These are phyloP conservation scores for Zaprionus ornatus DNA, from an alignment of 1,140 invertebrate species.

Conservation along the genomic window DNA sequence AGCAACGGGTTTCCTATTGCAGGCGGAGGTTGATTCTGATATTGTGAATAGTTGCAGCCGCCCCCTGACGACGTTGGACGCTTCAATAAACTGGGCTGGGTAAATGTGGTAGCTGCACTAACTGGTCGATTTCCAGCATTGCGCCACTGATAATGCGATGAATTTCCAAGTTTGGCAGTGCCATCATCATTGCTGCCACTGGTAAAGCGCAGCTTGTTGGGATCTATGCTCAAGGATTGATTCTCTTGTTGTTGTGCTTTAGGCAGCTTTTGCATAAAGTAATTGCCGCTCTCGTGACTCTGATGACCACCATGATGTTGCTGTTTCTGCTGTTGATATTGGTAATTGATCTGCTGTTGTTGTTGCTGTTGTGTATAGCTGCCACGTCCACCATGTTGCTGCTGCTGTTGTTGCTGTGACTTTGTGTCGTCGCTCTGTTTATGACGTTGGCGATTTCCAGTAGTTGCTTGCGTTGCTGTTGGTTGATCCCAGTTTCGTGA, in stretches of 20 bases:
- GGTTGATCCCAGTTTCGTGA: slow-evolving; percentile 89
- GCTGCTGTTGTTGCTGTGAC: slow-evolving; percentile 45
- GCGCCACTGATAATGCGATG: slow-evolving; percentile 69
- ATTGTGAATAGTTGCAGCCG: slow-evolving; percentile 35
- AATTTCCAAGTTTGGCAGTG: slow-evolving; percentile 67
- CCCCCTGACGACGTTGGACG: slow-evolving; percentile 17
- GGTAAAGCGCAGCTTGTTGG: slow-evolving; percentile 73
- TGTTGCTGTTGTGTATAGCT: slow-evolving; percentile 21
- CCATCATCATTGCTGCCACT: slow-evolving; percentile 58
- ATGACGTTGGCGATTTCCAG: slow-evolving; percentile 45
- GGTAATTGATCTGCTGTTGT: slow-evolving; percentile 42
- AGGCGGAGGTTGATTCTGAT: slow-evolving; percentile 43
- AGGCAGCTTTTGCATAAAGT: slow-evolving; percentile 66
- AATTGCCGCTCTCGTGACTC: slow-evolving; percentile 55
- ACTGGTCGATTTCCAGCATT: slow-evolving; percentile 60
- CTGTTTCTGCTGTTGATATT: slow-evolving; percentile 49
- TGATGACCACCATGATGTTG: slow-evolving; percentile 52
- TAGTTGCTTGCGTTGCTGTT: slow-evolving; percentile 2
- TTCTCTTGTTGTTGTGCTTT: slow-evolving; percentile 75
- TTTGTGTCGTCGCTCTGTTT: slow-evolving; percentile 55
- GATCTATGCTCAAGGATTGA: slow-evolving; percentile 70
- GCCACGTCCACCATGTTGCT: slow-evolving; percentile 22
- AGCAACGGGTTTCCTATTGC: neutral
- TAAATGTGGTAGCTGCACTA: slow-evolving; percentile 17
- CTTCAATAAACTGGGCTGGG: slow-evolving; percentile 54